Evolutionary conservation across 2,888 invertebrate genomes (phyloP), one percentile per base, ranked within the genome.

Genomic region (Diaprepes abbreviatus): DNA sequence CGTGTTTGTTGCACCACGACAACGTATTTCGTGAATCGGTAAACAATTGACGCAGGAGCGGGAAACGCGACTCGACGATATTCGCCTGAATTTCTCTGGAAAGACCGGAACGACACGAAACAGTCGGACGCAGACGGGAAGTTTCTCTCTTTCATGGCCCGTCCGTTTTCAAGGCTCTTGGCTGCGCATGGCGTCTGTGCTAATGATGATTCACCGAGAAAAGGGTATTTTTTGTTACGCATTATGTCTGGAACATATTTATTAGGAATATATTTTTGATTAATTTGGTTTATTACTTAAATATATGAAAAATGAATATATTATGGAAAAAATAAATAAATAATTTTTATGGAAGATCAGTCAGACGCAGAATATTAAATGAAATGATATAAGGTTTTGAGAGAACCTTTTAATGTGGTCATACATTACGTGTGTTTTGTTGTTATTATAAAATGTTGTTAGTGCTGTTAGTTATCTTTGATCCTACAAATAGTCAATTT

Each of bases 1-100:
- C 66, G 66, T 66, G 66, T 48, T 50, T 31, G 50, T 16, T 65
- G 19, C 66, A 36, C 14, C 48, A 38, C 66, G 48, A 58, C 66
- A 66, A 54, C 38, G 52, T 63, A 54, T 58, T n/a, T 59, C 48
- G 48, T 52, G 50, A 66, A 66, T 66, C 52, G 40, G 66, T 66
- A 66, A 66, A 66, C 59, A 66, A 59, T 38, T 66, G 66, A 66
- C 66, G 66, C 59, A 66, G 66, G 43, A 66, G 66, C 52, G 59
- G 52, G 66, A 66, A 66, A 59, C 40, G 59, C 48, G 54, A 59
- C 58, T 35, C 54, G 58, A 38, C 59, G 50, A 59, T 59, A 58
- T 59, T 38, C 50, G 40, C 54, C 24, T 14, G 54, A 64, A 65
- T 70, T 60, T 70, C 70, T 70, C 70, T 69, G 64, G 69, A 69